These are phyloP conservation scores for Urocynchramus pylzowi DNA, from an alignment of 2,113 vertebrate genomes.

Conservation along the genomic window DNA sequence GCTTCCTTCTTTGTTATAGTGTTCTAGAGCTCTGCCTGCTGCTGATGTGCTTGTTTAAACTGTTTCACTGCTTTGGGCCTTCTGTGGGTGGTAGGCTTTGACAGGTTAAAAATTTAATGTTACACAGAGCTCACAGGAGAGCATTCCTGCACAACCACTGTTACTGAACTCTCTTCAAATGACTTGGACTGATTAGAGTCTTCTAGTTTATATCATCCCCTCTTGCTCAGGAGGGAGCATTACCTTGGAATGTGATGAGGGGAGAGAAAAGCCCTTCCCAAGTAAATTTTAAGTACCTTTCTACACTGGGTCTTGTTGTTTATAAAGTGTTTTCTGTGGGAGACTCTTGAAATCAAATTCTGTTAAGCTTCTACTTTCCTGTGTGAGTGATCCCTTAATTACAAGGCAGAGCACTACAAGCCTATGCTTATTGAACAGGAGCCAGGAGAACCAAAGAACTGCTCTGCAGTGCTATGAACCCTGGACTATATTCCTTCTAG, in stretches of 20 bases:
- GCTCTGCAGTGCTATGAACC: neutral
- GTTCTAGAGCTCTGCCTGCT: neutral
- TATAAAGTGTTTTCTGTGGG: neutral
- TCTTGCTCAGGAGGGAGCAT: neutral
- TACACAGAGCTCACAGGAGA: neutral
- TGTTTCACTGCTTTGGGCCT: neutral
- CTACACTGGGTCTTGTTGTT: neutral
- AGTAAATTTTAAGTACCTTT: neutral
- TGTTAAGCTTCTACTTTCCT: neutral
- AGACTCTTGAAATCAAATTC: neutral
- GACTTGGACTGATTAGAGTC: neutral
- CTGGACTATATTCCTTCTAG: neutral
- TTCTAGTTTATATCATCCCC: neutral
- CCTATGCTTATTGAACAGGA: neutral
- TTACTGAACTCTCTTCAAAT: neutral
- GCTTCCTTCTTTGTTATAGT: neutral
- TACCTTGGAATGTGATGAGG: neutral
- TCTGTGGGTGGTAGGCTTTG: neutral
- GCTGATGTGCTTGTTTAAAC: neutral
- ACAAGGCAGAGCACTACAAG: neutral
- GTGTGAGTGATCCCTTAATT: neutral
- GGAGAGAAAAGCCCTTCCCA: neutral
- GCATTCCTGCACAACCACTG: neutral
- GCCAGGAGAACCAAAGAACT: neutral
- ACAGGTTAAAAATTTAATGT: neutral